Base-by-base conservation (phyloP, 2,888 invertebrate genomes). In the Osmoderma eremita region DNA sequence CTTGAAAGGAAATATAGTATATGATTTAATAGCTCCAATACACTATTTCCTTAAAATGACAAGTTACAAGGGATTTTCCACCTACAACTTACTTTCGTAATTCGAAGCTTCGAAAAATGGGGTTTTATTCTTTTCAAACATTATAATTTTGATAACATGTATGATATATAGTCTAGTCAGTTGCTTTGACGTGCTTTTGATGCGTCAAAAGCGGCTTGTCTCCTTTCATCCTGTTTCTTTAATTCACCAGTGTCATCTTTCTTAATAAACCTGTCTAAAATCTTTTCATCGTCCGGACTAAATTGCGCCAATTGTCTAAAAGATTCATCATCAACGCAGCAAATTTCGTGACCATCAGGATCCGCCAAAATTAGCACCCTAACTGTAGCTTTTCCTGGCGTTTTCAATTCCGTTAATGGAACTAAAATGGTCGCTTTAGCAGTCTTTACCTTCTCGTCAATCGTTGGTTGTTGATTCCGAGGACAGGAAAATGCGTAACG, bases 301-400 rank as follows among this genome's bases (percentile, higher is more conserved):
- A 94, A 88, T 75, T 91, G 87, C 0, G 97, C 97, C 41, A 98
- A 83, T 76, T 96, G 87, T 4, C 91, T 84, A 84, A 97, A 99
- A 41, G 92, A 96, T 84, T 97, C 97, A 76, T 97, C 97, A 70
- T 97, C 98, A 3, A 98, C 98, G 82, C 98, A 98, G 83, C 98
- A 98, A 72, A 99, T 98, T 86, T 99, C 98, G 81, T 98, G 98
- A 0, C 90, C 95, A 83, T 98, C 96, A 0, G 98, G 98, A 85
- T 98, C 98, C 1, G 94, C 95, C 1, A 98, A 84, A 76, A 99
- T 98, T 66, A 99, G 93, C 38, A 99, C 98, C 70, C 94, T 87
- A 0, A 99, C 98, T 0, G 95, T 94, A 0, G 97, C 97, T 82
- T 98, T 98, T 45, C 96, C 98, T 0, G 98, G 98, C 0, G 98